Percentiles rank a stretch among this genome's conserved stretches.
phyloP scores from a whole-genome alignment of 2,113 vertebrate genomes.

The Circaetus gallicus region DNA sequence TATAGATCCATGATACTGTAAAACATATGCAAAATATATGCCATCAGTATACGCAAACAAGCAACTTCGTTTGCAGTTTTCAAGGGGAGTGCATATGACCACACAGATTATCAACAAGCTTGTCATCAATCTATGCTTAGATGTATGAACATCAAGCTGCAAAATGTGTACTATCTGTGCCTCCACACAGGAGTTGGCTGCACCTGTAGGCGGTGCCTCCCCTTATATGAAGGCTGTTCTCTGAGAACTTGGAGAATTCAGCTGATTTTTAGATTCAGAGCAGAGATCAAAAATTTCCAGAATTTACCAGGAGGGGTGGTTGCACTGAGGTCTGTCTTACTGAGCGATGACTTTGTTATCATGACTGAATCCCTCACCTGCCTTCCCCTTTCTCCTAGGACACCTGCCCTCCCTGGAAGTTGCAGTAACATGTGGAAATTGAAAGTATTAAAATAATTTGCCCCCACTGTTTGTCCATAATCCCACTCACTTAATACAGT shows the following conservation, averaged over 20 bases:
- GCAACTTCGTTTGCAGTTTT: background rate
- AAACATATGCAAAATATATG: background rate
- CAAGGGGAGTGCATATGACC: background rate
- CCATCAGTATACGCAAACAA: background rate
- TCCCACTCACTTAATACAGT: background rate
- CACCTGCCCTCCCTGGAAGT: background rate
- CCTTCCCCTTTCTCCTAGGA: background rate
- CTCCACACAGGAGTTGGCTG: background rate
- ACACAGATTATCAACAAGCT: background rate
- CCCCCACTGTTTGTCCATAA: background rate
- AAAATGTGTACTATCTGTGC: background rate
- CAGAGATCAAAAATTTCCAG: background rate
- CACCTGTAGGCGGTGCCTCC: background rate
- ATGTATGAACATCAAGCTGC: background rate
- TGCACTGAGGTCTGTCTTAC: background rate
- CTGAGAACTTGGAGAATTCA: background rate
- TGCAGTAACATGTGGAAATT: background rate
- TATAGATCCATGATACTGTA: background rate
- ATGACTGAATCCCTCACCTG: background rate
- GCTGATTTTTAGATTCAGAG: background rate
- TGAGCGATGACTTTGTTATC: background rate
- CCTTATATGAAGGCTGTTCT: background rate
- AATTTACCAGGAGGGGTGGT: background rate
- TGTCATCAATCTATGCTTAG: background rate
- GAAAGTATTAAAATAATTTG: background rate